A percentile compares a stretch with the other conserved stretches of the same genome.
These are phyloP conservation scores for Spermophilus dauricus DNA, from an alignment of 2,113 vertebrate genomes.

Conservation along the genomic window DNA sequence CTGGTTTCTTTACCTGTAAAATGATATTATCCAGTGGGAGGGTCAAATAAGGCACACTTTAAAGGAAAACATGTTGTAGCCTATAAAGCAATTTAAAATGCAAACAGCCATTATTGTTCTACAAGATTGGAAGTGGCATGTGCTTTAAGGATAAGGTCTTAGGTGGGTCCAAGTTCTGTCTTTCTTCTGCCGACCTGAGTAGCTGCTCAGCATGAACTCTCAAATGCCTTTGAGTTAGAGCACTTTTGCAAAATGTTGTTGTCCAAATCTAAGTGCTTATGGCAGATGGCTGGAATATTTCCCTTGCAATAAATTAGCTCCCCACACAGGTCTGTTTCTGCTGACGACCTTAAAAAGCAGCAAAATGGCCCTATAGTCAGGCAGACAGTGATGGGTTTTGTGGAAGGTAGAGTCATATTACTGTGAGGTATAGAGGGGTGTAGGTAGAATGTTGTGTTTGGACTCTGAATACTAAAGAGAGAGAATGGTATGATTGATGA, in stretches of 20 bases:
- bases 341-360: background rate
- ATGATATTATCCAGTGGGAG: background rate
- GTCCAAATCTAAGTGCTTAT: background rate
- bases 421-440: fast-evolving
- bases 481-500: too few relatives aligned
- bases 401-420: background rate
- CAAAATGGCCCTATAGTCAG: background rate
- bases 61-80: background rate
- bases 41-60: background rate
- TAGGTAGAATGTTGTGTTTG: fast-evolving
- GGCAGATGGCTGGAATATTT: background rate
- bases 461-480: background rate
- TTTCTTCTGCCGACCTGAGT: background rate
- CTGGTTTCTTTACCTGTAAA: background rate
- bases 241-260: background rate
- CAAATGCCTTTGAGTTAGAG: background rate
- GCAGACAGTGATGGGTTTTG: background rate
- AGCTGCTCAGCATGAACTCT: background rate
- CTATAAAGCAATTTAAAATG: background rate
- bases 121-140: background rate
- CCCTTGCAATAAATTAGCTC: background rate
- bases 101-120: background rate
- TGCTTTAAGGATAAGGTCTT: background rate
- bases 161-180: background rate
- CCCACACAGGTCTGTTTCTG: background rate